Conservation (phyloP, 2,113 vertebrate species). For the Chauna torquata region DNA sequence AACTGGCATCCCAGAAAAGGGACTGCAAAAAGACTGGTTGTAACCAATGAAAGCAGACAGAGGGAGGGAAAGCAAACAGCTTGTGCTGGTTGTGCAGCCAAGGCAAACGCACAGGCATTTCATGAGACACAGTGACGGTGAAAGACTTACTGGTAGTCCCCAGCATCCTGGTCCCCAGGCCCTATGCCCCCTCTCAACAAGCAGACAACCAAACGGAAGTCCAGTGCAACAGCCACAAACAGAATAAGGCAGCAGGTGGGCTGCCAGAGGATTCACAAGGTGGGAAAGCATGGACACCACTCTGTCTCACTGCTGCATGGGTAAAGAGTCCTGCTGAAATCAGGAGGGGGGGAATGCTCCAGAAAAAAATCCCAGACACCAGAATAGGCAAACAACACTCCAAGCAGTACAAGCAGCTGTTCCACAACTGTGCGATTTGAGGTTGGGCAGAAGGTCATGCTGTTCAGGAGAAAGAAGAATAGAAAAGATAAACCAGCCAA, state of each 20-base stretch:
- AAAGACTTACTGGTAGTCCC: background rate
- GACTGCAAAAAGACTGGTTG: background rate
- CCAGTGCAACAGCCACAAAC: rapidly evolving
- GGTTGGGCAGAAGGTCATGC: background rate
- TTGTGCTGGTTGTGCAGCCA: background rate
- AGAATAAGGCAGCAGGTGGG: background rate
- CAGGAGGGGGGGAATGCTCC: background rate
- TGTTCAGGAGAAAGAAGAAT: background rate
- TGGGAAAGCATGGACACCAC: background rate
- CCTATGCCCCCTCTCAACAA: background rate
- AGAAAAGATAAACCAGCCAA: background rate
- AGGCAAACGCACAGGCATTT: background rate
- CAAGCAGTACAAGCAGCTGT: background rate
- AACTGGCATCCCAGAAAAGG: background rate
- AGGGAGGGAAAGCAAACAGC: background rate
- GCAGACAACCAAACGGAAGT: background rate
- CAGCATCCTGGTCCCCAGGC: background rate
- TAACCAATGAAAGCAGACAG: background rate
- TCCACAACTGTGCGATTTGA: background rate
- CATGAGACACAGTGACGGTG: rapidly evolving
- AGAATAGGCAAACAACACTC: background rate
- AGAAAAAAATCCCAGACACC: background rate
- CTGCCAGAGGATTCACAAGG: background rate
- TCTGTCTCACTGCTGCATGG: background rate
- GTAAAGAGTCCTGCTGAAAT: background rate